Evolutionary conservation across 92 coral and sea anemone genomes (phyloP).

Genomic region (Metridium senile): DNA sequence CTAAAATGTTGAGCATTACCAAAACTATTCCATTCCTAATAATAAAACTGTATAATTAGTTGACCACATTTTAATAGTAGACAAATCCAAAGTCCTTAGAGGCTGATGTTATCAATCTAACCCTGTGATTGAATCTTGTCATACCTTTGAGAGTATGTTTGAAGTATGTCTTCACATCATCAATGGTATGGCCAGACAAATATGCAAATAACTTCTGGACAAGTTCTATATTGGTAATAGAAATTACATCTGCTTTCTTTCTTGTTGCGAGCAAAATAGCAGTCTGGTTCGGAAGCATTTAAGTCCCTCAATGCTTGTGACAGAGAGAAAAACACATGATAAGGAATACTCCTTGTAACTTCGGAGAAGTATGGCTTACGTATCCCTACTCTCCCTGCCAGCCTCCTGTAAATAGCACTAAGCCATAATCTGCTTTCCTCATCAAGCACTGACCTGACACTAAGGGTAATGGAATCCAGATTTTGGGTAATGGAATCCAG

Average conservation of each 20-base stretch:
- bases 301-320: slow-evolving; percentile 34
- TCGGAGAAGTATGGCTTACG: slow-evolving; percentile 51
- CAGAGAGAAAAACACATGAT: slow-evolving; percentile 33
- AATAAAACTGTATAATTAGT: slow-evolving; percentile 56
- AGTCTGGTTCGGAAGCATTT: slow-evolving; percentile 43
- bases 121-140: slow-evolving; percentile 14
- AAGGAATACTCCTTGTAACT: slow-evolving; percentile 50
- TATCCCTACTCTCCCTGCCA: slow-evolving; percentile 49
- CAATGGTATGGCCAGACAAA: slow-evolving; percentile 39
- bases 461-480: background rate
- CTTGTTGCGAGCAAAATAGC: slow-evolving; percentile 40
- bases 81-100: slow-evolving; percentile 61
- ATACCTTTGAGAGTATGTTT: slow-evolving; percentile 27
- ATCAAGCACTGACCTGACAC: slow-evolving; percentile 32
- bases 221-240: slow-evolving; percentile 51
- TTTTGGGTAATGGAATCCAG: no score
- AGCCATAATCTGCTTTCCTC: slow-evolving; percentile 49
- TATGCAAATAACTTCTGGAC: slow-evolving; percentile 46
- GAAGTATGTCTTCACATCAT: slow-evolving; percentile 41
- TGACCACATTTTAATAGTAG: slow-evolving; percentile 54
- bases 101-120: slow-evolving; percentile 20
- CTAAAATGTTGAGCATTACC: slow-evolving; percentile 67
- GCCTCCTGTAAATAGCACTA: slow-evolving; percentile 26
- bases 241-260: slow-evolving; percentile 71
- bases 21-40: slow-evolving; percentile 69